These are phyloP conservation scores for Haplochromis burtoni DNA, from an alignment of 2,113 vertebrate genomes.

Conservation along the genomic window DNA sequence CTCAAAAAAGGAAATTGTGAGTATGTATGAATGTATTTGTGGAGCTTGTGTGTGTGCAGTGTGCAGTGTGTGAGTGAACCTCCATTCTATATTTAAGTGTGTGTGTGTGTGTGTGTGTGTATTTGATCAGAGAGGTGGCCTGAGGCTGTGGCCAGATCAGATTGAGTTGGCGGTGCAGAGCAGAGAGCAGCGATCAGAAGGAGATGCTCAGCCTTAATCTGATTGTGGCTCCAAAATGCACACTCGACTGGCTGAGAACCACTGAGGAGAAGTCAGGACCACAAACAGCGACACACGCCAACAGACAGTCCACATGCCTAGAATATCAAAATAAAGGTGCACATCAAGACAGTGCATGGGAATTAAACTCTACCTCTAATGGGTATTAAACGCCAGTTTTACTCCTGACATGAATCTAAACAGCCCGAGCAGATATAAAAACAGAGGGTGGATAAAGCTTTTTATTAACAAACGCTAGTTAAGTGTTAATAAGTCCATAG, in stretches of 20 bases:
- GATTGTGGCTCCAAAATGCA: constrained; percentile 14
- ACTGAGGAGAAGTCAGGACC: background rate
- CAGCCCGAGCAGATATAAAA: background rate
- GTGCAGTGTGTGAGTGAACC: background rate
- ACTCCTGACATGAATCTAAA: background rate
- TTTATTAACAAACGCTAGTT: background rate
- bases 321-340: background rate
- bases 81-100: background rate
- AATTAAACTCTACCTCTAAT: background rate
- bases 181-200: constrained; percentile 22
- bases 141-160: constrained; percentile 22
- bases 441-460: fast-evolving
- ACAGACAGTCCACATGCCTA: background rate
- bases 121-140: constrained; percentile 1
- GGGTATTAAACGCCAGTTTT: background rate
- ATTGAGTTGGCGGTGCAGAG: constrained; percentile 33
- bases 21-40: background rate
- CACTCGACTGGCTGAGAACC: background rate
- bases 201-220: constrained; percentile 32
- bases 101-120: background rate
- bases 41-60: background rate
- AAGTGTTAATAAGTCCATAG: background rate
- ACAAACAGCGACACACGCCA: background rate
- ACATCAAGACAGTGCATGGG: background rate
- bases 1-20: constrained; percentile 6